Evolutionary conservation across 2,113 vertebrate genomes (phyloP).

Genomic region (Cettia cetti): DNA sequence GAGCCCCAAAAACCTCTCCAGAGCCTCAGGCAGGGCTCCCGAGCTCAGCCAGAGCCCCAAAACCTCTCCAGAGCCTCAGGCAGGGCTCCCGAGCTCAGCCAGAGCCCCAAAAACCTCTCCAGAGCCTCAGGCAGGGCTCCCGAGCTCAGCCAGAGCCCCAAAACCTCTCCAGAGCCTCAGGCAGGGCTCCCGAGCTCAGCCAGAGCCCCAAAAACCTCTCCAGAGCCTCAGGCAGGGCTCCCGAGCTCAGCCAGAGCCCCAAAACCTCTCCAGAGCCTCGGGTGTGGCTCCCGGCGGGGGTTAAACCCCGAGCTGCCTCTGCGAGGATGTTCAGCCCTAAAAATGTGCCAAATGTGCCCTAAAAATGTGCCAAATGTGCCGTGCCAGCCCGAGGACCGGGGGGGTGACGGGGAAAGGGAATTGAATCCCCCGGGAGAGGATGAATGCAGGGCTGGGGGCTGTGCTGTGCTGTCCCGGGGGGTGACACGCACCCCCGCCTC

Average conservation of each 20-base stretch:
- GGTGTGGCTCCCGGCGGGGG: background rate
- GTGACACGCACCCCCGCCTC: background rate
- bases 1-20: too few relatives aligned
- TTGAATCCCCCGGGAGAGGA: background rate
- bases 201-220: too few relatives aligned
- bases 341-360: rapidly evolving
- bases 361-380: too few relatives aligned
- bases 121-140: too few relatives aligned
- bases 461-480: background rate
- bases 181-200: too few relatives aligned
- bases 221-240: too few relatives aligned
- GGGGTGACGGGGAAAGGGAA: background rate
- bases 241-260: background rate
- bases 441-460: background rate
- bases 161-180: too few relatives aligned
- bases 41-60: too few relatives aligned
- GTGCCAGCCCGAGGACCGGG: background rate
- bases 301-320: background rate
- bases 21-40: too few relatives aligned
- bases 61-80: too few relatives aligned
- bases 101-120: background rate
- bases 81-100: rapidly evolving
- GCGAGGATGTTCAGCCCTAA: background rate
- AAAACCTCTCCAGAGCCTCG: background rate
- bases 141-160: too few relatives aligned